These are phyloP conservation scores for Dioctria rufipes DNA, from an alignment of 2,888 invertebrate genomes.

Conservation along the genomic window DNA sequence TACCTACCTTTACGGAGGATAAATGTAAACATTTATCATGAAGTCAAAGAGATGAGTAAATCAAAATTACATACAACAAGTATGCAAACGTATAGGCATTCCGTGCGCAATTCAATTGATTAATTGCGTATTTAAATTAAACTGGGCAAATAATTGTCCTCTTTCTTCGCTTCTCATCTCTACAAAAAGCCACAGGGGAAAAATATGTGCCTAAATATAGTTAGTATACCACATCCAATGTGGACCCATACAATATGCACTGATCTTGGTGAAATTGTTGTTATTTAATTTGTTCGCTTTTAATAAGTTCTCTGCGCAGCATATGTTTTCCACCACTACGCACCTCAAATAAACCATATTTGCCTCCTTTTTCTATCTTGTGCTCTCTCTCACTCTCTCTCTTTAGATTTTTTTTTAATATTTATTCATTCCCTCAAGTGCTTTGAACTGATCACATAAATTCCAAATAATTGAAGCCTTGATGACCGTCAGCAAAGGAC, in stretches of 20 bases:
- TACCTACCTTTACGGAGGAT: slow-evolving; percentile 2
- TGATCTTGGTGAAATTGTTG: slow-evolving; percentile 7
- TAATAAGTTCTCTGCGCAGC: slow-evolving; percentile 22
- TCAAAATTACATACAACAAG: slow-evolving; percentile 39
- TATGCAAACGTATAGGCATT: slow-evolving; percentile 33
- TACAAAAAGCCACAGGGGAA: background rate
- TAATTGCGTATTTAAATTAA: slow-evolving; percentile 49
- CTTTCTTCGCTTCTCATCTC: background rate
- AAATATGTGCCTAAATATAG: no score
- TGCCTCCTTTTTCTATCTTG: no score
- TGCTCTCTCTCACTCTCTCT: no score
- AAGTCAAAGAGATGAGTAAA: slow-evolving; percentile 44
- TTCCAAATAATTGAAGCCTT: slow-evolving; percentile 28
- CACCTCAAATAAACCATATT: background rate
- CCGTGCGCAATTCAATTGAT: slow-evolving; percentile 41
- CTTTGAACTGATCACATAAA: slow-evolving; percentile 23
- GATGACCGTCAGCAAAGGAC: background rate
- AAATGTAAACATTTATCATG: slow-evolving; percentile 53
- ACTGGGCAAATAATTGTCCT: slow-evolving; percentile 49
- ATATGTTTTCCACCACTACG: slow-evolving; percentile 4
- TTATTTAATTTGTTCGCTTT: slow-evolving; percentile 23
- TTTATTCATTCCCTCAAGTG: slow-evolving; percentile 10
- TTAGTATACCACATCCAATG: no score
- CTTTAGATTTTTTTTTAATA: background rate
- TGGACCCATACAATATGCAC: background rate